Evolutionary conservation across 2,113 vertebrate species (phyloP).

Genomic region (Etheostoma spectabile): DNA sequence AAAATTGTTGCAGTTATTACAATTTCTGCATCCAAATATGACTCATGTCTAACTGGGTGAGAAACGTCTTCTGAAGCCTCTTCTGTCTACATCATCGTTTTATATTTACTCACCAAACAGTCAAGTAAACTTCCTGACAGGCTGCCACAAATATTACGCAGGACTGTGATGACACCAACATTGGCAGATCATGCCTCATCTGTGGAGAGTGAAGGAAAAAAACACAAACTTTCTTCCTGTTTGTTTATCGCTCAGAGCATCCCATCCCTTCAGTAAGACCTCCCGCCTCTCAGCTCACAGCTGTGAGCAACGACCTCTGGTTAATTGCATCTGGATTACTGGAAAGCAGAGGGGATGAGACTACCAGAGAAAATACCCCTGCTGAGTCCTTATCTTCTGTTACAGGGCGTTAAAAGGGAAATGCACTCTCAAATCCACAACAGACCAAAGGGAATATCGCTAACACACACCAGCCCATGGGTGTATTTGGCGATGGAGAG

Average conservation of each 20-base stretch:
- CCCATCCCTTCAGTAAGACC: not conserved
- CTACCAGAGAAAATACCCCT: constrained; percentile 9
- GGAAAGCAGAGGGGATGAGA: constrained; percentile 33
- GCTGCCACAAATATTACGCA: constrained; percentile 1
- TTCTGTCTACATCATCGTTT: not conserved
- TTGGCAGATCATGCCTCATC: not conserved
- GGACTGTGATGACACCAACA: constrained; percentile 33
- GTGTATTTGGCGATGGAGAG: constrained; percentile 37
- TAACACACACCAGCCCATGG: constrained; percentile 15
- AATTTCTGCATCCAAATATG: not conserved
- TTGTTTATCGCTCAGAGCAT: not conserved
- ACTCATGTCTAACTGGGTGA: constrained; percentile 14
- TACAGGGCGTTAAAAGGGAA: constrained; percentile 21
- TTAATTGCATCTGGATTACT: constrained; percentile 14
- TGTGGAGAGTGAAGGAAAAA: not conserved
- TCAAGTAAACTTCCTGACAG: constrained; percentile 1
- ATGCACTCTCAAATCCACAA: not conserved
- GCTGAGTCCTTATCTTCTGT: not conserved
- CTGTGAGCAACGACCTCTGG: not conserved
- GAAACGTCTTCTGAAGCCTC: not conserved
- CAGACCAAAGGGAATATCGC: constrained; percentile 1
- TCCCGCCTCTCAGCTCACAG: constrained; percentile 29
- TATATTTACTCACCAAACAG: not conserved
- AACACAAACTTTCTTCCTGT: not conserved
- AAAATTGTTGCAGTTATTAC: not conserved